Conservation (phyloP, 2,113 vertebrate genomes). For the Atrichornis clamosus region DNA sequence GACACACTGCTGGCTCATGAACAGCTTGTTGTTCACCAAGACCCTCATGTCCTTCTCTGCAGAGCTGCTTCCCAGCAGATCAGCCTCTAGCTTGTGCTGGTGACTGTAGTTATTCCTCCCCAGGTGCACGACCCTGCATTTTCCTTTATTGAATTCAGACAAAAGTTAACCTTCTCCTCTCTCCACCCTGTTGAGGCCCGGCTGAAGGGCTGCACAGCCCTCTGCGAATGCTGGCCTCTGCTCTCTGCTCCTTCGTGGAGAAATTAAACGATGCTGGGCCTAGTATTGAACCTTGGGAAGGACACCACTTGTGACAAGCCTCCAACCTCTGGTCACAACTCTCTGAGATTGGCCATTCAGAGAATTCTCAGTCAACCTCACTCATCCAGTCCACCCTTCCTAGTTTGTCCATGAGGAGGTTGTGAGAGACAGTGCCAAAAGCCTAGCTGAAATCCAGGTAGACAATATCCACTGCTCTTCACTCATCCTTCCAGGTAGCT, state of each 20-base stretch:
- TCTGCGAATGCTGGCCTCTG: neutral
- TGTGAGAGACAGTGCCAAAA: neutral
- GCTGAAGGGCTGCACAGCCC: neutral
- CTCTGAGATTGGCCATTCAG: neutral
- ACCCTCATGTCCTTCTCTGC: neutral
- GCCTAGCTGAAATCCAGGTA: neutral
- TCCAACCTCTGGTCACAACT: neutral
- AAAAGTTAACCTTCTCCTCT: neutral
- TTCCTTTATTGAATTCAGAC: neutral
- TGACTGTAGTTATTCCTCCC: neutral
- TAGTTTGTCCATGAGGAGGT: neutral
- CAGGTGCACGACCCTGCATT: neutral
- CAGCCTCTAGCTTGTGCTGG: neutral
- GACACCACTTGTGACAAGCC: neutral
- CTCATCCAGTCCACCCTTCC: neutral
- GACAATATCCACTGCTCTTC: neutral
- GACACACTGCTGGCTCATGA: neutral
- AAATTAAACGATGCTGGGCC: neutral
- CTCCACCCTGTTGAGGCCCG: neutral
- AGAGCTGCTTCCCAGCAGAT: neutral
- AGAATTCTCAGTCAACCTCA: neutral
- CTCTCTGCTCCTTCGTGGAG: neutral
- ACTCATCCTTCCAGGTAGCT: neutral
- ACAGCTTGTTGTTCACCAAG: neutral
- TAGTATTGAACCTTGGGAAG: neutral